Conservation (phyloP, 2,888 invertebrate species). For the Aphidoletes aphidimyza region DNA sequence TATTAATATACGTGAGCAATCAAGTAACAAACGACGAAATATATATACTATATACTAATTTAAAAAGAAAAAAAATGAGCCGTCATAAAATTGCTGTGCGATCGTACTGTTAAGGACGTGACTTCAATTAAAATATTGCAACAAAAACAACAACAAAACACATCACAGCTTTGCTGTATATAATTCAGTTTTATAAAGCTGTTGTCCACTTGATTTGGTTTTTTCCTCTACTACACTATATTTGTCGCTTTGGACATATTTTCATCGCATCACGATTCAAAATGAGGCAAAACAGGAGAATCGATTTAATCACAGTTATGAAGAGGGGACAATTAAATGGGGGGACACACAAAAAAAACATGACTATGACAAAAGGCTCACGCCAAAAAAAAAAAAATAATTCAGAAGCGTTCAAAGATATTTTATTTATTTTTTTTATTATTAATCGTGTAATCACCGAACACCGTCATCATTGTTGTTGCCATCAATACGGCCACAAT, state of each 20-base stretch:
- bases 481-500: background rate
- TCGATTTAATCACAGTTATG: conserved; percentile 27
- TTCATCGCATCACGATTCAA: background rate
- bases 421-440: background rate
- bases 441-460: too few species aligned
- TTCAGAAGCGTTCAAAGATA: too few species aligned
- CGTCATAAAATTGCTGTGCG: conserved; percentile 25
- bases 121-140: conserved; percentile 43
- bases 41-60: too few species aligned
- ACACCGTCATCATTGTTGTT: too few species aligned
- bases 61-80: background rate
- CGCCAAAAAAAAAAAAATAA: background rate
- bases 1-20: conserved; percentile 35
- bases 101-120: conserved; percentile 43
- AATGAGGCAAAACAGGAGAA: background rate
- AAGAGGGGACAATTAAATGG: background rate
- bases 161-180: background rate
- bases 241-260: too few species aligned
- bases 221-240: conserved; percentile 1
- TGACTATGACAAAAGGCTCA: background rate
- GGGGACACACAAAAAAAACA: background rate
- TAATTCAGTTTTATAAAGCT: background rate
- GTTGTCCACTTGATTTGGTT: conserved; percentile 36
- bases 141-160: background rate
- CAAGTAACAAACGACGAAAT: background rate